Percentiles rank a stretch among this genome's conserved stretches.
These are phyloP conservation scores for Telmatherina bonti DNA, from an alignment of 2,797 vertebrate genomes.

Conservation along the genomic window DNA sequence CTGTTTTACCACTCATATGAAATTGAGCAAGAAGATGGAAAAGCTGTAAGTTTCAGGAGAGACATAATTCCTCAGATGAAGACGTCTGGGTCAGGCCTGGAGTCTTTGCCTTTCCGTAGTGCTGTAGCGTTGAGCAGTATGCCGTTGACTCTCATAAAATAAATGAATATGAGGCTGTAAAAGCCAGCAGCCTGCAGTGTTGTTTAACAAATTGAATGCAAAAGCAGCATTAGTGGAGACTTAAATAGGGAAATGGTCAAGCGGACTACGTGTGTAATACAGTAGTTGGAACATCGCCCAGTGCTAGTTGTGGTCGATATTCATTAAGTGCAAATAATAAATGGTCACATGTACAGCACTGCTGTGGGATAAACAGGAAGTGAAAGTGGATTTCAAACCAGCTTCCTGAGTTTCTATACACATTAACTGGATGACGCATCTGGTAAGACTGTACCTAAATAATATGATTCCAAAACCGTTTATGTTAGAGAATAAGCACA, in stretches of 20 bases:
- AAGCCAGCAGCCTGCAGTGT: not conserved
- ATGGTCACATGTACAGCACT: conserved; percentile 3
- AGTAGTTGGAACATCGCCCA: conserved; percentile 38
- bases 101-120: conserved; percentile 16
- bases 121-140: conserved; percentile 8
- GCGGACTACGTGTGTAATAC: conserved; percentile 30
- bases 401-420: not conserved
- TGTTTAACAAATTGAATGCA: conserved; percentile 18
- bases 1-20: conserved; percentile 1
- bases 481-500: not conserved
- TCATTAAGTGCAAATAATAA: conserved; percentile 51
- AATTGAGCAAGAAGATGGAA: conserved; percentile 3
- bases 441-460: conserved; percentile 10
- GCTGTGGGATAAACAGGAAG: conserved; percentile 33
- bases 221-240: conserved; percentile 1
- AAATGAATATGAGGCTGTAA: conserved; percentile 30
- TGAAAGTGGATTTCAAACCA: conserved; percentile 37
- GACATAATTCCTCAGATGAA: conserved; percentile 3
- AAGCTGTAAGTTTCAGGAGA: not conserved
- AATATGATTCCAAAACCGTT: not conserved
- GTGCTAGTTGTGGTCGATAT: conserved; percentile 43
- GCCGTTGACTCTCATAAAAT: conserved; percentile 5
- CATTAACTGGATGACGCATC: not conserved
- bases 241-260: conserved; percentile 39
- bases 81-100: not conserved